phyloP scores from a whole-genome alignment of 2,888 invertebrate species.

The Ypsolopha sequella region DNA sequence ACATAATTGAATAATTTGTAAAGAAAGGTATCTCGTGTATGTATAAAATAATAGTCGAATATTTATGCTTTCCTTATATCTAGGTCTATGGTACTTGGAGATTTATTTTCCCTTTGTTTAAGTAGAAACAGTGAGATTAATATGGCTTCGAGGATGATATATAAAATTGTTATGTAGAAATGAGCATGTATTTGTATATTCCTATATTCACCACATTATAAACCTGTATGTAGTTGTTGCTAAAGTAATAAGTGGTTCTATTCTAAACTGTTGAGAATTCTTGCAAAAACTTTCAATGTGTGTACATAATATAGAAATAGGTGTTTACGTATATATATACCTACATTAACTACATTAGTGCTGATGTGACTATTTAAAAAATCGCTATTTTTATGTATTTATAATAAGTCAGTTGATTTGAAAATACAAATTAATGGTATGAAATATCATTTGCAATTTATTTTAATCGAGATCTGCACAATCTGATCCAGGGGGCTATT shows the following conservation, averaged over 20 bases:
- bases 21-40: neutral
- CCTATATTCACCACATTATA: neutral
- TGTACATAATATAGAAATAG: conserved; percentile 12
- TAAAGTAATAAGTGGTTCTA: conserved; percentile 13
- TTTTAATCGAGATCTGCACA: conserved; percentile 28
- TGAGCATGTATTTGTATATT: conserved; percentile 7
- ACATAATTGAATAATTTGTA: too few species aligned
- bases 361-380: conserved; percentile 6
- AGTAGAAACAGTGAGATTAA: too few species aligned
- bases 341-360: conserved; percentile 26
- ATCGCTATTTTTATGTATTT: neutral
- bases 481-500: neutral
- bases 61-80: conserved; percentile 3
- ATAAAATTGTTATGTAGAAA: neutral
- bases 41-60: conserved; percentile 17
- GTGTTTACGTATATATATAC: conserved; percentile 17
- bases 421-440: conserved; percentile 49
- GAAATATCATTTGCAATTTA: conserved; percentile 49
- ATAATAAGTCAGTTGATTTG: conserved; percentile 10
- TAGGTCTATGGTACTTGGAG: too few species aligned
- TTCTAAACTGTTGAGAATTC: conserved; percentile 9
- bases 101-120: too few species aligned
- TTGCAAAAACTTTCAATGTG: conserved; percentile 1
- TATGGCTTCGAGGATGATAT: too few species aligned
- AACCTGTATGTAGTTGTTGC: conserved; percentile 11